phyloP scores from a whole-genome alignment of 1,140 invertebrate species.

The Conus betulinus region DNA sequence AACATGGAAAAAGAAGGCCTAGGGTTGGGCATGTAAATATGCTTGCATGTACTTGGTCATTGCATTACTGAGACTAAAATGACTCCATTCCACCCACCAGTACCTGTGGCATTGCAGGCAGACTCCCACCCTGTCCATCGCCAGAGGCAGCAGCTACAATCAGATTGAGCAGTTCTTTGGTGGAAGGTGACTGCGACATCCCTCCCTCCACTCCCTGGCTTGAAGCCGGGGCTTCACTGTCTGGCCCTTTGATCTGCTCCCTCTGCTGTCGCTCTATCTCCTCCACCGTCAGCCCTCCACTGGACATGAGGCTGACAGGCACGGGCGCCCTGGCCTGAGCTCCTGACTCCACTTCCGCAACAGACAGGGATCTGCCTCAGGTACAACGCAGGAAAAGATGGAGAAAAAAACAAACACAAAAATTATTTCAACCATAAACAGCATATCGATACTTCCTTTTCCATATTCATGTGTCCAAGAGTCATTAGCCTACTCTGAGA shows the following conservation, averaged over 20 bases:
- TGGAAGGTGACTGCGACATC: constrained; percentile 23
- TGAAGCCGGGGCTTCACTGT: neutral
- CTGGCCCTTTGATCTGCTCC: neutral
- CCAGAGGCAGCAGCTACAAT: constrained; percentile 18
- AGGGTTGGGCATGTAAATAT: no score
- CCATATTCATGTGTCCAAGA: no score
- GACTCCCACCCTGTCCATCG: constrained; percentile 13
- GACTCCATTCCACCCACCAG: no score
- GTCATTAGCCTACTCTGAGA: no score
- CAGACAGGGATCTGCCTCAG: constrained; percentile 49
- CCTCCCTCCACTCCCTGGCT: neutral
- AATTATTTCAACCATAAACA: neutral
- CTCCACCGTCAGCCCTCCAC: constrained; percentile 87
- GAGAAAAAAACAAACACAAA: neutral
- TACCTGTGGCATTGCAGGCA: constrained; percentile 34
- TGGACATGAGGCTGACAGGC: constrained; percentile 87
- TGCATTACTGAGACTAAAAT: no score
- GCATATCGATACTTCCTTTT: no score
- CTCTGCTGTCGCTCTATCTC: constrained; percentile 88
- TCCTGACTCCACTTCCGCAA: constrained; percentile 46
- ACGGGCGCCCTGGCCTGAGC: constrained; percentile 87
- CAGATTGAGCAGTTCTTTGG: constrained; percentile 22
- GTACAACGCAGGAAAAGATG: no score
- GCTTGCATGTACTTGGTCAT: no score
- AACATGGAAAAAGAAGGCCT: no score